Evolutionary conservation across 2,797 vertebrate species (phyloP).

Genomic region (Avahi laniger): DNA sequence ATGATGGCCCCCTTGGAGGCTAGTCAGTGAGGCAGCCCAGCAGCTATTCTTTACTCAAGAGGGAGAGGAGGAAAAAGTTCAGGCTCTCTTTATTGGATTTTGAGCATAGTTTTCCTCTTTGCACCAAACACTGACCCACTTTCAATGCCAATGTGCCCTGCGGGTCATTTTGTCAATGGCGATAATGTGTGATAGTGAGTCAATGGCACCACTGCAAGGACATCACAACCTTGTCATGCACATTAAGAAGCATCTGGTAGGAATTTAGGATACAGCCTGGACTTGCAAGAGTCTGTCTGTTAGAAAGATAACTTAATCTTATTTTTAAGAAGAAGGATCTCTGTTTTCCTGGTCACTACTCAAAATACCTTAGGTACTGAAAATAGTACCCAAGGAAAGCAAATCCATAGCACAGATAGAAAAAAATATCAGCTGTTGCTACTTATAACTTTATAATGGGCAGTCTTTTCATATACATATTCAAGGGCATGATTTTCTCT

Average conservation of each 20-base stretch:
- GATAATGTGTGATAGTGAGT: not conserved
- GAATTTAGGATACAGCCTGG: not conserved
- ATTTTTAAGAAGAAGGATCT: slow-evolving; percentile 12
- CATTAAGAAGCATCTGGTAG: not conserved
- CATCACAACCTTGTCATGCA: not conserved
- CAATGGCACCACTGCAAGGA: not conserved
- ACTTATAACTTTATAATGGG: not conserved
- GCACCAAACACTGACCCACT: not conserved
- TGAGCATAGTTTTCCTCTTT: not conserved
- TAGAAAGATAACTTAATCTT: not conserved
- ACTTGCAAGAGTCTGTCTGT: not conserved
- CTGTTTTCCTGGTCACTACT: not conserved
- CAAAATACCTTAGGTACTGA: not conserved
- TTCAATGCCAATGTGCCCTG: not conserved
- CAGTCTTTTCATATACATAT: not conserved
- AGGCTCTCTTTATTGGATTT: not conserved
- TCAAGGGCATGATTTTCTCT: not conserved
- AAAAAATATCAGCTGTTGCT: not conserved
- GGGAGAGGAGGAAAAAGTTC: not conserved
- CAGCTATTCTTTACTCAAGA: not conserved
- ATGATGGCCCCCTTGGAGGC: not conserved
- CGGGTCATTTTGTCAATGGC: not conserved
- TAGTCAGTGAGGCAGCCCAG: not conserved
- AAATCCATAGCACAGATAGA: not conserved
- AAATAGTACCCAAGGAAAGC: not conserved